Percentiles rank a stretch among this genome's conserved stretches.
These are phyloP conservation scores for Thaumatotibia leucotreta DNA, from an alignment of 1,140 invertebrate species.

Conservation along the genomic window DNA sequence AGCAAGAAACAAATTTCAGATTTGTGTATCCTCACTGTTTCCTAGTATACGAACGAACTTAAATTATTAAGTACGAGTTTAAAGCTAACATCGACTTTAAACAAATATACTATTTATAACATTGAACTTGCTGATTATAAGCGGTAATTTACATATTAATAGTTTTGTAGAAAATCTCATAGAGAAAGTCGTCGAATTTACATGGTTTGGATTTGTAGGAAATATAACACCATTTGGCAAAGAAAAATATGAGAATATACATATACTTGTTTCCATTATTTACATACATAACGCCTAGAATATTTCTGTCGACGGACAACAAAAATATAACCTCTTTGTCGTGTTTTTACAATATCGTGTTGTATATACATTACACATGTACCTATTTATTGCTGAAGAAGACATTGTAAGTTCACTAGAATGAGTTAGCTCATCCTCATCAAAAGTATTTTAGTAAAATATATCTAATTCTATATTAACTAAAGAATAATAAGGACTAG, in stretches of 20 bases:
- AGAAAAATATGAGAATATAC: background rate
- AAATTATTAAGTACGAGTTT: conserved; percentile 58
- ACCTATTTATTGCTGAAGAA: conserved; percentile 70
- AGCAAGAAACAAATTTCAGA: conserved; percentile 52
- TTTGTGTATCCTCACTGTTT: conserved; percentile 20
- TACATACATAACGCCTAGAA: conserved; percentile 51
- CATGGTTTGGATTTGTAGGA: background rate
- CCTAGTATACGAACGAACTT: conserved; percentile 44
- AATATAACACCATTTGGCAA: background rate
- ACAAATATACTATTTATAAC: conserved; percentile 35
- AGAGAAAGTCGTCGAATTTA: background rate
- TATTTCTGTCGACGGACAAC: conserved; percentile 57
- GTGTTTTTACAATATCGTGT: conserved; percentile 67
- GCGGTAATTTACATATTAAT: background rate
- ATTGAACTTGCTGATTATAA: background rate
- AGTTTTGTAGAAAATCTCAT: background rate
- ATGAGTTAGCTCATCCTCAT: conserved; percentile 39
- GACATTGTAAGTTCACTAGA: conserved; percentile 53
- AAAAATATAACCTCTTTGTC: conserved; percentile 73
- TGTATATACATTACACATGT: conserved; percentile 71
- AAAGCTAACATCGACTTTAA: conserved; percentile 60
- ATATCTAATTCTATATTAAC: conserved; percentile 58
- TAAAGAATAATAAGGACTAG: conserved; percentile 67
- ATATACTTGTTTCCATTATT: background rate
- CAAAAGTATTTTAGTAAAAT: conserved; percentile 54